phyloP scores from a whole-genome alignment of 1,140 invertebrate species.

The Paracyclopina nana region DNA sequence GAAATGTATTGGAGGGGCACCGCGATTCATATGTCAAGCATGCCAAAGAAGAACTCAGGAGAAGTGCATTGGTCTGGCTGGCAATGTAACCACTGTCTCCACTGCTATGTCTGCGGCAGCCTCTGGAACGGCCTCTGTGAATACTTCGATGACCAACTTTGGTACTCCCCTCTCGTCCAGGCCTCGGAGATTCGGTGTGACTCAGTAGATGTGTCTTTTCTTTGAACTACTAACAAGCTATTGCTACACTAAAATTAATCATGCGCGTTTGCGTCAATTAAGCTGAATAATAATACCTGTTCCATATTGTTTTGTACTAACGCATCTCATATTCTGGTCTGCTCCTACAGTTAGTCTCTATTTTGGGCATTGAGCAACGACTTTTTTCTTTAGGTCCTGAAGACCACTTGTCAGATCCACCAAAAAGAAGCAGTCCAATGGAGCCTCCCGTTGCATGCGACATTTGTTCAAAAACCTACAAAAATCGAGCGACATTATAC shows the following conservation, averaged over 20 bases:
- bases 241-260: background rate
- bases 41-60: constrained; percentile 10
- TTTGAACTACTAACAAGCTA: background rate
- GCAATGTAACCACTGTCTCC: background rate
- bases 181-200: background rate
- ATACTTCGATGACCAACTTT: background rate
- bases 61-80: constrained; percentile 6
- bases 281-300: too few species aligned
- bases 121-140: background rate
- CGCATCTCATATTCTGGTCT: background rate
- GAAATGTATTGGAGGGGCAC: constrained; percentile 1
- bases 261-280: too few species aligned
- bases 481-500: constrained; percentile 1
- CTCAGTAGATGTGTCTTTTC: background rate
- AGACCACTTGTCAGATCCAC: background rate
- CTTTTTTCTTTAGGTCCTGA: background rate
- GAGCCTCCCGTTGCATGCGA: constrained; percentile 1
- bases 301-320: background rate
- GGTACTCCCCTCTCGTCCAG: background rate
- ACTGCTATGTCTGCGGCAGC: background rate
- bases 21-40: constrained; percentile 7
- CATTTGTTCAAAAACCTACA: constrained; percentile 5
- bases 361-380: background rate
- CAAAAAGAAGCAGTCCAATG: background rate
- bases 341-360: background rate